Conservation (phyloP, 2,797 vertebrate genomes). For the Periparus ater region DNA sequence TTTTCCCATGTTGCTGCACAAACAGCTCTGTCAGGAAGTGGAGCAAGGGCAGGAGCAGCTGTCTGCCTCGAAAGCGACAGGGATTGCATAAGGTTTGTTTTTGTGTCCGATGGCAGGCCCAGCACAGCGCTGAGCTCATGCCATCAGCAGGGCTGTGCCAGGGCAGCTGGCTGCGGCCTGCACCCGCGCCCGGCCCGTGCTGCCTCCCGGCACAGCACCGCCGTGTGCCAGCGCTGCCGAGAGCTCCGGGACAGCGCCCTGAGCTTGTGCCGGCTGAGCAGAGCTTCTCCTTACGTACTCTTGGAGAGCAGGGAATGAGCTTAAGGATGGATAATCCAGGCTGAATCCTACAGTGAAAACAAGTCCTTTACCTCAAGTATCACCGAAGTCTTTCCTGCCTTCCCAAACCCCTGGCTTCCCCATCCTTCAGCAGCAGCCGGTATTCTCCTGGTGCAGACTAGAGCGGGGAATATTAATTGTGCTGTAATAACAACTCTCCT, state of each 20-base stretch:
- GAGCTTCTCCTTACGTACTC: accelerated
- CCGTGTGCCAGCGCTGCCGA: accelerated
- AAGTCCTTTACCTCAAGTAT: neutral
- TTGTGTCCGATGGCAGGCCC: neutral
- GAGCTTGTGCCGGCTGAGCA: accelerated
- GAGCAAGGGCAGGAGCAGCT: neutral
- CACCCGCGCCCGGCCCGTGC: accelerated
- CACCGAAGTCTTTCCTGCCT: neutral
- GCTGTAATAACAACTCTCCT: neutral
- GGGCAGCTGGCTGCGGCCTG: neutral
- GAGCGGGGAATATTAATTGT: neutral
- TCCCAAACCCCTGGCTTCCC: neutral
- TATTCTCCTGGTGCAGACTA: neutral
- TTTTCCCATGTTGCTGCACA: neutral
- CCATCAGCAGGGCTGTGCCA: neutral
- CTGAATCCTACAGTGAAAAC: neutral
- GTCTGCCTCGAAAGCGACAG: neutral
- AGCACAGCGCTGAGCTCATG: neutral
- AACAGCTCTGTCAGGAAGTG: neutral
- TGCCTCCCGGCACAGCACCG: accelerated
- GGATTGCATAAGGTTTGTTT: neutral
- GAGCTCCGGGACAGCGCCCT: accelerated
- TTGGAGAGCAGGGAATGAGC: neutral
- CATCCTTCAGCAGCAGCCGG: neutral
- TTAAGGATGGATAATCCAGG: slow-evolving; percentile 16